Base-by-base conservation (phyloP, 2,113 vertebrate species). In the Misgurnus anguillicaudatus region DNA sequence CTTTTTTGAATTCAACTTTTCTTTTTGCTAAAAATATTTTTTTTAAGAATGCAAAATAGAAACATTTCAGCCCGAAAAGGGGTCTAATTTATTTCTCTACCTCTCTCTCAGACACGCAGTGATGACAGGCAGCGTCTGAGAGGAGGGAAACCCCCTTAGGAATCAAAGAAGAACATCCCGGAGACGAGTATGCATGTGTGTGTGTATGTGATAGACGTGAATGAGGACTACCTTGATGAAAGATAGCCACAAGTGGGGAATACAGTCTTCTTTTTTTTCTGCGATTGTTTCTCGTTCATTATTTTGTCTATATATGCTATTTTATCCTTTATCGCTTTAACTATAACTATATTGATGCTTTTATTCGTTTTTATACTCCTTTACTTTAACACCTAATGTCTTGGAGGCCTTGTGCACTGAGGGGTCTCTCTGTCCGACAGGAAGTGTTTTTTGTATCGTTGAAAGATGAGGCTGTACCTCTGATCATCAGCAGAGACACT, bases 51-150 rank as follows among this genome's bases (percentile, higher is more conserved):
- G 24, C 24, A 31, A 31, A 31, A 42, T 42, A 7, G 41, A 42
- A 42, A 9, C 41, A 42, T 42, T 42, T 42, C 9, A 5, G n/a
- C n/a, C n/a, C n/a, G n/a, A n/a, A n/a, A n/a, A n/a, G 24, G 24
- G 24, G 24, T 31, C 24, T 31, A 57, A 57, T 57, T 57, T 19
- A 57, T 57, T 19, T 57, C 53, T 19, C 47, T 13, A 90, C 89
- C 87, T 88, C 89, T 89, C 88, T 80, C 64, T 55, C 67, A 67
- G 65, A 77, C 73, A 92, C 88, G 78, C 91, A 88, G 85, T 94
- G 94, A 93, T 95, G 94, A 97, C 94, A 96, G 94, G 93, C 92
- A 87, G 92, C 84, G 88, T 91, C 93, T 94, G 88, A 91, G 93
- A 94, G 94, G 90, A 92, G 91, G 90, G 92, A 92, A 94, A 93